Base-by-base conservation (phyloP, 2,888 invertebrate species). In the Drymonia ruficornis region DNA sequence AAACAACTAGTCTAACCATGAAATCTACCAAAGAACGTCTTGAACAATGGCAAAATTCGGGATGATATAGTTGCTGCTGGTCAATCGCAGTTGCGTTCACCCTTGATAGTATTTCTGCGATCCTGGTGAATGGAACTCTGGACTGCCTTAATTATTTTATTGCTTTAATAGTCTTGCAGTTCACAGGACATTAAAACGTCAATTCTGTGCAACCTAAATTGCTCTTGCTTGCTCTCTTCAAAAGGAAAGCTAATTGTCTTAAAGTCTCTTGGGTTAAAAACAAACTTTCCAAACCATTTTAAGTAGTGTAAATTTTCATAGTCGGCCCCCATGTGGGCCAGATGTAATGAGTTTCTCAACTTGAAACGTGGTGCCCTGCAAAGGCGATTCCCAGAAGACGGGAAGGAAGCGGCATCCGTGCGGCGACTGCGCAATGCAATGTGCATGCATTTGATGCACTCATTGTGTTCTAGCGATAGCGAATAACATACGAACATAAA, bases 351-450 rank as follows among this genome's bases (percentile, higher is more conserved):
- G 70, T 74, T 79, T 72, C 61, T 69, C 61, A 48, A 53, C 46
- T 49, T 48, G 61, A 63, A 50, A 57, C 52, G 54, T 49, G 56
- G 58, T 54, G 56, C 52, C 55, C 48, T 52, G 40, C 54, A 56
- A 58, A 68, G 57, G 64, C 54, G 70, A 80, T 83, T 87, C 88
- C 86, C 84, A 68, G 83, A 79, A 80, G 82, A 65, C 79, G 70
- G 89, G 86, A 89, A 88, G 90, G 90, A 90, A 89, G 80, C 67
- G 73, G 54, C 59, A 56, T 63, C 53, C 89, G 87, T 87, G 89
- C 72, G 60, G 66, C 61, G 88, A 77, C 71, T 89, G 71, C 74
- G 63, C 67, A 72, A 80, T 78, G 74, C 70, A 64, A 61, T 53
- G 57, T 67, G 70, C 69, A 70, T 61, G 61, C 56, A 15, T 53